Evolutionary conservation across 2,888 invertebrate genomes (phyloP), one percentile per base, ranked within the genome.

Genomic region (Orthonevra nobilis): DNA sequence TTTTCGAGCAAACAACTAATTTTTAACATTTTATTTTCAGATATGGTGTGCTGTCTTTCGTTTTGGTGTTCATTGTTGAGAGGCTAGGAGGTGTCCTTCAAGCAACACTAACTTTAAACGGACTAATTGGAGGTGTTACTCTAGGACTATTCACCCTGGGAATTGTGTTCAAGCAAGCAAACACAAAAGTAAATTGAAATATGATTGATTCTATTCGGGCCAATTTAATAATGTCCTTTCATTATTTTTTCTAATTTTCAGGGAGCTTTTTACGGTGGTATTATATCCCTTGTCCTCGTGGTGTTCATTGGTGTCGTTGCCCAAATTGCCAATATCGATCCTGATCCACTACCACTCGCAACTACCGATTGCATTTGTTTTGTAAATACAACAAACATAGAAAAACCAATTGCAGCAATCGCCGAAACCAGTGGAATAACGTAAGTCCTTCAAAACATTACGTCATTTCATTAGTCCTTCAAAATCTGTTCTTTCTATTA

Each of bases 121-220:
- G 97, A 0, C 94, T 97, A 91, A 94, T 95, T 17, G 96, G 96
- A 1, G 97, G 97, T 1, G 94, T 97, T 0, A 94, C 96, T 0
- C 89, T 97, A 15, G 97, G 97, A 0, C 90, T 97, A 2, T 97
- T 97, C 86, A 92, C 95, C 0, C 90, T 97, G 15, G 97, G 97
- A 61, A 96, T 97, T 92, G 93, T 95, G 83, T 94, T 96, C 83
- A 96, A 97, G 0, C 94, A 93, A 92, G 94, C 96, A 2, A 97
- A 97, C 86, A 90, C 93, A 12, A 95, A 93, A 90, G 94, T 94
- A 89, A 84, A 85, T 77, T 17, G 1, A 9, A 23, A 14, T 17
- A 23, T n/a, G 5, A 23, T 23, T 23, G 5, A 23, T 23, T 23
- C 5, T 23, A 4, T 4, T 23, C 23, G n/a, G n/a, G n/a, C n/a